These are phyloP conservation scores for Galeopterus variegatus DNA, from an alignment of 2,113 vertebrate genomes.

Conservation along the genomic window DNA sequence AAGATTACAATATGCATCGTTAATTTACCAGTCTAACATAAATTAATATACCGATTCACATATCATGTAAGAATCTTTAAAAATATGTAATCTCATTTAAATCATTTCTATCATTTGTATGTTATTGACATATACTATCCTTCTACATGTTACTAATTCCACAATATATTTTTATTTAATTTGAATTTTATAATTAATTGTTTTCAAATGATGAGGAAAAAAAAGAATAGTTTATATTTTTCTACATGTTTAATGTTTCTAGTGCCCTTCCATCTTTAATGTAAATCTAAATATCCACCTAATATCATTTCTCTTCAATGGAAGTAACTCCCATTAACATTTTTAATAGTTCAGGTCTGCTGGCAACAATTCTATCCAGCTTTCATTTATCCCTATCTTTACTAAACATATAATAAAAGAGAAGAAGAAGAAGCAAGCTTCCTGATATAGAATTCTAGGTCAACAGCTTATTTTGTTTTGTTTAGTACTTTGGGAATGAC, in stretches of 20 bases:
- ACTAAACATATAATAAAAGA: too few species aligned
- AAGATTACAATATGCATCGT: not conserved
- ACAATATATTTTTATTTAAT: not conserved
- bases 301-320: conserved; percentile 26
- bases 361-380: not conserved
- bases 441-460: not conserved
- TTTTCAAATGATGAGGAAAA: not conserved
- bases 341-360: not conserved
- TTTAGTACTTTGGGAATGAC: not conserved
- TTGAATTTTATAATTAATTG: not conserved
- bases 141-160: not conserved
- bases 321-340: not conserved
- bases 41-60: not conserved
- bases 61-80: not conserved
- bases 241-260: not conserved
- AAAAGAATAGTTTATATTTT: not conserved
- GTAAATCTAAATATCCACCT: not conserved
- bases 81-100: not conserved
- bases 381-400: not conserved
- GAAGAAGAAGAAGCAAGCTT: not conserved
- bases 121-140: not conserved
- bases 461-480: not conserved
- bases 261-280: not conserved
- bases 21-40: not conserved
- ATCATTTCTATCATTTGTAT: not conserved